Conservation (phyloP, 2,888 invertebrate species). For the Acanthopleura granulata region DNA sequence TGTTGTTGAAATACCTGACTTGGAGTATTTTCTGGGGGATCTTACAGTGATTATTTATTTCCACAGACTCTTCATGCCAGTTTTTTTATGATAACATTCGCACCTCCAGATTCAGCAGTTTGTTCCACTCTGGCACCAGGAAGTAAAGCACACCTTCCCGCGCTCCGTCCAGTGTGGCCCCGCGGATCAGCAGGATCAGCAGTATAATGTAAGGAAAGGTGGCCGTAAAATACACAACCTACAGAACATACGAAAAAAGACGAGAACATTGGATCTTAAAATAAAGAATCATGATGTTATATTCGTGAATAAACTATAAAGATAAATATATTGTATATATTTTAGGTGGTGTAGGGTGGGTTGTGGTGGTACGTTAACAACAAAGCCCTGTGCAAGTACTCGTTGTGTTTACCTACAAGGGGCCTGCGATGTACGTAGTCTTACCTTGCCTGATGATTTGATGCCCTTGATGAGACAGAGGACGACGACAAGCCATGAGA, state of each 20-base stretch:
- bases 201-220: slow-evolving; percentile 60
- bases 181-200: slow-evolving; percentile 52
- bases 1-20: too few relatives aligned
- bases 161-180: slow-evolving; percentile 53
- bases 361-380: too few relatives aligned
- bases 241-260: slow-evolving; percentile 24
- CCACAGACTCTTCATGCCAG: too few relatives aligned
- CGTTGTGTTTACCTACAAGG: too few relatives aligned
- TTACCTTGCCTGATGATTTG: slow-evolving; percentile 60
- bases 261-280: too few relatives aligned
- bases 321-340: too few relatives aligned
- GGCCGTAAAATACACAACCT: slow-evolving; percentile 62
- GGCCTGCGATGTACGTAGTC: background rate
- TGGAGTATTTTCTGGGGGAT: too few relatives aligned
- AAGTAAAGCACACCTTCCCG: slow-evolving; percentile 57
- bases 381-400: too few relatives aligned
- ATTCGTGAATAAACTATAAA: too few relatives aligned
- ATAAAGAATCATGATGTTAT: too few relatives aligned
- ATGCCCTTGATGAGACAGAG: slow-evolving; percentile 59
- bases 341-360: too few relatives aligned
- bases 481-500: slow-evolving; percentile 57
- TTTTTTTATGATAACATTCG: slow-evolving; percentile 15
- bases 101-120: slow-evolving; percentile 48
- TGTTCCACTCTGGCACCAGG: slow-evolving; percentile 55
- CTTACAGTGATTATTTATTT: too few relatives aligned